Base-by-base conservation (phyloP, 2,113 vertebrate species). In the Python bivittatus region DNA sequence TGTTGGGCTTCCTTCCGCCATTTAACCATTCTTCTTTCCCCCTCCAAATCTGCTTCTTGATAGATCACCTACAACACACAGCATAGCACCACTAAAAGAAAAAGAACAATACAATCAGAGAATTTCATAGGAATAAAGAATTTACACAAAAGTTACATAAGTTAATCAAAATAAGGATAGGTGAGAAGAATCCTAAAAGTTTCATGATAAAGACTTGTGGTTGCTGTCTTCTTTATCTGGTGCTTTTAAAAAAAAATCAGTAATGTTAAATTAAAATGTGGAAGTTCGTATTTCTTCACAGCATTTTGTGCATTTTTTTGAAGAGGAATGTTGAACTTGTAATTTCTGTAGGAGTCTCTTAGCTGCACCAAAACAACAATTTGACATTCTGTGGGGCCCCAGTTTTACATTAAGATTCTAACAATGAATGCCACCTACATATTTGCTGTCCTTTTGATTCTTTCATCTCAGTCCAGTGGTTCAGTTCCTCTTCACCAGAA, bases 391-490 rank as follows among this genome's bases (percentile, higher is more conserved):
- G 92, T 48, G 48, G 87, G 95, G 87, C 10, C 83, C 84, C 0
- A 0, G 56, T 5, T 2, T 1, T 27, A 54, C 91, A 3, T 97
- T 98, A 99, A 0, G 99, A 99, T 94, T 99, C 99, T 88, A 99
- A 96, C 64, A 99, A 96, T 85, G 98, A 98, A 92, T 99, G 99
- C 99, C 99, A 99, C 58, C 97, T 98, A 95, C 99, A 99, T 88
- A 99, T 98, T 97, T 99, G 99, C 96, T 99, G 99, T 97, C 99
- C 99, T 97, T 99, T 99, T 0, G 98, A 99, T 95, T 99, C 99
- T 93, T 99, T 99, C 99, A 99, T 99, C 97, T 99, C 98, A 94
- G 98, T 98, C 99, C 99, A 99, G 97, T 99, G 99, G 87, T 96
- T 98, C 92, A 99, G 98, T 94, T 99, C 99, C 8, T 99, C 99